These are phyloP conservation scores for Tragelaphus imberbis DNA, from an alignment of 2,113 vertebrate species.

Conservation along the genomic window DNA sequence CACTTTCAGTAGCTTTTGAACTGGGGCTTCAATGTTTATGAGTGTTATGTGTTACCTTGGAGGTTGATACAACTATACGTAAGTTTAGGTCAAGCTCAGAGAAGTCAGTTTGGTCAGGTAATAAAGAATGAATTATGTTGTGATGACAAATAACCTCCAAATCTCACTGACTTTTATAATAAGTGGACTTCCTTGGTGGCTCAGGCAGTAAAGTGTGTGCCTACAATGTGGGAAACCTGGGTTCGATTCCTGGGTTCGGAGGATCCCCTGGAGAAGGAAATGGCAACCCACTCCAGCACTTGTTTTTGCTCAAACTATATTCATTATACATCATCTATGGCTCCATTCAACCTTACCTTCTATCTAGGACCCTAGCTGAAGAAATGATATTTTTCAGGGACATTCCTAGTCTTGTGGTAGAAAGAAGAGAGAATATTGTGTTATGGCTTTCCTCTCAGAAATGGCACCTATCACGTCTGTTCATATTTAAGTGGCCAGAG, in stretches of 20 bases:
- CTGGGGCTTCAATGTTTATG: not conserved
- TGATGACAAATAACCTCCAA: not conserved
- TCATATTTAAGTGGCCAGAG: not conserved
- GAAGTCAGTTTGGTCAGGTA: not conserved
- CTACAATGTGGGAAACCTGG: not conserved
- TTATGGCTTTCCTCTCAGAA: not conserved
- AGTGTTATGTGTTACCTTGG: not conserved
- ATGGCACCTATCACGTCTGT: not conserved
- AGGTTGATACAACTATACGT: not conserved
- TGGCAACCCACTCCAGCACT: not conserved
- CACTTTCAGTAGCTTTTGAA: not conserved
- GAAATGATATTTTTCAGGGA: not conserved
- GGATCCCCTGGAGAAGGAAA: not conserved
- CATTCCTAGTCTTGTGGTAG: not conserved
- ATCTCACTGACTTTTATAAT: not conserved
- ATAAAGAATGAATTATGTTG: not conserved
- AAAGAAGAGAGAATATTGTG: not conserved
- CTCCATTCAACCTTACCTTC: not conserved
- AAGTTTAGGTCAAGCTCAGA: not conserved
- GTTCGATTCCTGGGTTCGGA: not conserved
- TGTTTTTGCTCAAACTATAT: not conserved
- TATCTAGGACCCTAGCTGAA: not conserved
- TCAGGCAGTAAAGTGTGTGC: rapidly evolving
- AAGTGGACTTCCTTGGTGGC: not conserved
- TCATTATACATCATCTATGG: not conserved